Evolutionary conservation across 2,888 invertebrate genomes (phyloP).

Genomic region (Caenorhabditis doughertyi): DNA sequence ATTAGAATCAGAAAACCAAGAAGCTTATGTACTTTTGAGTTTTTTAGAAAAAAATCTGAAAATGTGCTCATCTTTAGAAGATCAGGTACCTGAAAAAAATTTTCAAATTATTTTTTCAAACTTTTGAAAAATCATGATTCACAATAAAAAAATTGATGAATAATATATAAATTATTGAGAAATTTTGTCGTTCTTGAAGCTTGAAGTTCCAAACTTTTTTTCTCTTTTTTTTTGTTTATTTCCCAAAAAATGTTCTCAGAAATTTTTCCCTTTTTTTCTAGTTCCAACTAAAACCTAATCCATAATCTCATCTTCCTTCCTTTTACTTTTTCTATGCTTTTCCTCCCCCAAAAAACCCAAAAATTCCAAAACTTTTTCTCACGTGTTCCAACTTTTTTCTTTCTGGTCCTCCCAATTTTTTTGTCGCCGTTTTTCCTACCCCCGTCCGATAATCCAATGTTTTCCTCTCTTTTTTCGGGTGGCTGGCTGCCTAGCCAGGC

Average conservation of each 20-base stretch:
- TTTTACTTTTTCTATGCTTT: not conserved
- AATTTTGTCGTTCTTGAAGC: too few species aligned
- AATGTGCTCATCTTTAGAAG: too few species aligned
- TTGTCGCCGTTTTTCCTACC: not conserved
- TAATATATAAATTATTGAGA: too few species aligned
- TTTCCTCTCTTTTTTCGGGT: not conserved
- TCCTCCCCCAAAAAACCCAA: not conserved
- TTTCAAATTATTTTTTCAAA: too few species aligned
- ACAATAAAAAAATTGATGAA: too few species aligned
- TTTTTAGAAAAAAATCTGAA: too few species aligned
- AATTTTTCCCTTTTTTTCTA: not conserved
- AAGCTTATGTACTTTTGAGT: too few species aligned
- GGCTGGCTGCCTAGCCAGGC: not conserved
- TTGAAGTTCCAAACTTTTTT: not conserved
- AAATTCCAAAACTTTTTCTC: not conserved
- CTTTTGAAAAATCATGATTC: too few species aligned
- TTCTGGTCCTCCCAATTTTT: too few species aligned
- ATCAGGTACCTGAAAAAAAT: too few species aligned
- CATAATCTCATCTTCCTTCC: not conserved
- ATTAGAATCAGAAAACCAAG: too few species aligned
- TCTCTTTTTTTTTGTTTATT: not conserved
- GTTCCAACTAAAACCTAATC: not conserved
- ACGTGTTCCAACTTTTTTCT: not conserved
- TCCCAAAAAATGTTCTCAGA: not conserved
- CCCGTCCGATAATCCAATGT: constrained; percentile 24